phyloP scores from a whole-genome alignment of 2,797 vertebrate genomes.

The Cryptoblepharus egeriae region DNA sequence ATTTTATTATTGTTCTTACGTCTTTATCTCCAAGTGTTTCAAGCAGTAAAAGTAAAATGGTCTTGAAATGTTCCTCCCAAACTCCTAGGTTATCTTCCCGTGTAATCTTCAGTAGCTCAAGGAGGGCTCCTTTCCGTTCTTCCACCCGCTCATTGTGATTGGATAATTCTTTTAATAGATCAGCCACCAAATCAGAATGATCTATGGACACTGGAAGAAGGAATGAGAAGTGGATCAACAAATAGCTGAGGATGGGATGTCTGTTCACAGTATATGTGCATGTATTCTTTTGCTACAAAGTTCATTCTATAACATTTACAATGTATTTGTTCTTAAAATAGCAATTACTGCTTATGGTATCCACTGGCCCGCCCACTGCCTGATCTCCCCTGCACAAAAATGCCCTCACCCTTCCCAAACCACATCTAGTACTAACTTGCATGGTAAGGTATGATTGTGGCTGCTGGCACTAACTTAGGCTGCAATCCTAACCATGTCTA shows the following conservation, averaged over 20 bases:
- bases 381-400: too few relatives aligned
- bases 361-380: too few relatives aligned
- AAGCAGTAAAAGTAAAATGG: conserved; percentile 93
- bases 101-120: conserved; percentile 95
- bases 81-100: conserved; percentile 93
- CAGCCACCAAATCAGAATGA: conserved; percentile 93
- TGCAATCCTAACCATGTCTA: too few relatives aligned
- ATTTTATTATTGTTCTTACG: conserved; percentile 69
- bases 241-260: neutral
- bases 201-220: conserved; percentile 84
- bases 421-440: too few relatives aligned
- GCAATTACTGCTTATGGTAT: neutral
- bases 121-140: conserved; percentile 91
- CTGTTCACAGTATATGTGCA: neutral
- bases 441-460: too few relatives aligned
- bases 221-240: conserved; percentile 51
- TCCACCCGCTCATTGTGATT: conserved; percentile 97
- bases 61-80: conserved; percentile 99
- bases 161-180: conserved; percentile 96
- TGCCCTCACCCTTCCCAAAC: too few relatives aligned
- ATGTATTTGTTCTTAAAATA: neutral
- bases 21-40: conserved; percentile 99
- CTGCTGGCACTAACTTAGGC: too few relatives aligned
- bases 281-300: neutral
- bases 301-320: neutral